These are phyloP conservation scores for Meiosimyza decipiens DNA, from an alignment of 2,888 invertebrate genomes.

Conservation along the genomic window DNA sequence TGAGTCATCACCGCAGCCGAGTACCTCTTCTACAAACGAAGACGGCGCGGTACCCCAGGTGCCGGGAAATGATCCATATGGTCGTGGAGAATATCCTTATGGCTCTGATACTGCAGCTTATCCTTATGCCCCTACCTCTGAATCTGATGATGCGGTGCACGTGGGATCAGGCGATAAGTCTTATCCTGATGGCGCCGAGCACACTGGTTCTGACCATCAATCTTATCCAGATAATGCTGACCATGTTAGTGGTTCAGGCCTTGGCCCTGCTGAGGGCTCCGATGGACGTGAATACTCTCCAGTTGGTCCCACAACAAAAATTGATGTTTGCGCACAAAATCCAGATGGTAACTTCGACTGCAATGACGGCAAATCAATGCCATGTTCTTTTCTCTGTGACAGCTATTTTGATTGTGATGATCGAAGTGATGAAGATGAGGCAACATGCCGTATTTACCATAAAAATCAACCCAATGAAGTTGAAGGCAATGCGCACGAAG, in stretches of 20 bases:
- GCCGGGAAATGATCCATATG: too few relatives aligned
- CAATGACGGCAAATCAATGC: conserved; percentile 28
- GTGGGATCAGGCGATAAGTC: neutral
- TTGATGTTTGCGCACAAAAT: conserved; percentile 34
- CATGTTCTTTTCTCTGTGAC: conserved; percentile 40
- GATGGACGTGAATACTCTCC: neutral
- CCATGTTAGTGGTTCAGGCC: too few relatives aligned
- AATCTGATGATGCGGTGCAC: neutral
- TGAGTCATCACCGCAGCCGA: too few relatives aligned
- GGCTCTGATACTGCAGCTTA: conserved; percentile 3
- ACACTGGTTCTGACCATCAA: neutral
- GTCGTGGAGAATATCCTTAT: too few relatives aligned
- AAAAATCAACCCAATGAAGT: conserved; percentile 15
- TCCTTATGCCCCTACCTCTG: neutral
- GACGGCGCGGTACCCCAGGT: too few relatives aligned
- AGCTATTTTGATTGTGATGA: conserved; percentile 40
- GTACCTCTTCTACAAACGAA: too few relatives aligned
- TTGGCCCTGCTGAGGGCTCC: neutral
- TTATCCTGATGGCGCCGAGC: neutral
- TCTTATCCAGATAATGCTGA: neutral
- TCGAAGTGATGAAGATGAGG: conserved; percentile 39
- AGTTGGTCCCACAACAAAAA: neutral
- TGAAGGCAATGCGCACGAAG: conserved; percentile 22
- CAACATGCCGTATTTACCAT: conserved; percentile 23
- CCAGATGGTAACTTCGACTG: conserved; percentile 39